phyloP scores from a whole-genome alignment of 2,888 invertebrate species.

The Melanophora roralis region DNA sequence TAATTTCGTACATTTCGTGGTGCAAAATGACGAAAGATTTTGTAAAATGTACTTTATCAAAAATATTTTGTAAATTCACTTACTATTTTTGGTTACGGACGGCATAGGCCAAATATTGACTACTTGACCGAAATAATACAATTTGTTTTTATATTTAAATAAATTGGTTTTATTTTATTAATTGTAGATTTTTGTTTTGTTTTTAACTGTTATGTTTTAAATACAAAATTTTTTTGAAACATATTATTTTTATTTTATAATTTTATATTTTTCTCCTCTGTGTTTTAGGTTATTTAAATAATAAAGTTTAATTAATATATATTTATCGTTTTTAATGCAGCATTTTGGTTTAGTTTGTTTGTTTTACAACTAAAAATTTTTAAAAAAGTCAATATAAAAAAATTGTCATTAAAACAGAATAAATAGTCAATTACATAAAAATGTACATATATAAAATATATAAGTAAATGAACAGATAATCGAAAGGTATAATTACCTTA shows the following conservation, averaged over 20 bases:
- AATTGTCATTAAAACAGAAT: no score
- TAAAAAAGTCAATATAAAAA: no score
- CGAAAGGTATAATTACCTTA: no score
- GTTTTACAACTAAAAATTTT: slow-evolving; percentile 37
- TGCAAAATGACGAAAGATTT: no score
- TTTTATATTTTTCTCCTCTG: slow-evolving; percentile 44
- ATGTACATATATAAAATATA: no score
- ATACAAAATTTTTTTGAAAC: slow-evolving; percentile 67
- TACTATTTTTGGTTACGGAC: no score
- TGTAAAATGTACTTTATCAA: no score
- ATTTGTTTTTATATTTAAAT: slow-evolving; percentile 57
- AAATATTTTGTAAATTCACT: no score
- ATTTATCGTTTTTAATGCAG: slow-evolving; percentile 59
- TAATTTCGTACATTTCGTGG: no score
- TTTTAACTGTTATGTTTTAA: slow-evolving; percentile 64
- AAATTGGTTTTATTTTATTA: slow-evolving; percentile 50
- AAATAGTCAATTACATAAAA: no score
- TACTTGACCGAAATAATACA: slow-evolving; percentile 5
- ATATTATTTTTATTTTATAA: slow-evolving; percentile 58
- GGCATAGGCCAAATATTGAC: no score
- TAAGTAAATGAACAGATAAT: no score
- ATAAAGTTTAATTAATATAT: slow-evolving; percentile 61
- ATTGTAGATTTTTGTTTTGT: slow-evolving; percentile 45
- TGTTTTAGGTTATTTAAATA: slow-evolving; percentile 50
- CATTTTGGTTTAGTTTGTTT: slow-evolving; percentile 16